Evolutionary conservation across 2,797 vertebrate genomes (phyloP).

Genomic region (Semotilus atromaculatus): DNA sequence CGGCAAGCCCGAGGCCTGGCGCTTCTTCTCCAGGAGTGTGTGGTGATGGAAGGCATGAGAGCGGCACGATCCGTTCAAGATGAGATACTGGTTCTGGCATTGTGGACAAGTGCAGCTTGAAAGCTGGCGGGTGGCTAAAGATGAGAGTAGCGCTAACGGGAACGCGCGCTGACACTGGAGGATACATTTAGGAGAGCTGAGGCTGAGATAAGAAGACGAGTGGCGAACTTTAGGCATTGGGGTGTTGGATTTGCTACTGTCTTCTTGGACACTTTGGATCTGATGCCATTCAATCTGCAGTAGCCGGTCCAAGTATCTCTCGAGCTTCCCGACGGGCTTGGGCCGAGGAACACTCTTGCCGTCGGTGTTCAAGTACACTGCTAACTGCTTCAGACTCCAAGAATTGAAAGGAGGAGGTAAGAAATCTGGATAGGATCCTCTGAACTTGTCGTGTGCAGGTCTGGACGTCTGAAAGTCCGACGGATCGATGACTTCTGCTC

Average conservation of each 20-base stretch:
- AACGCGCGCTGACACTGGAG: constrained; percentile 81
- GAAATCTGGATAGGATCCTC: constrained; percentile 84
- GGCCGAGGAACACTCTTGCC: constrained; percentile 64
- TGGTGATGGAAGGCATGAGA: constrained; percentile 59
- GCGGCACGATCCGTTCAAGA: constrained; percentile 62
- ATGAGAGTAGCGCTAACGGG: constrained; percentile 74
- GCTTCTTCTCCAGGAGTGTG: constrained; percentile 60
- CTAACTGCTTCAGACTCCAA: constrained; percentile 87
- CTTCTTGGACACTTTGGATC: constrained; percentile 81
- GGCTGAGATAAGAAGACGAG: constrained; percentile 67
- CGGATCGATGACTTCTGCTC: constrained; percentile 82
- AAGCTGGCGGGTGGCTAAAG: constrained; percentile 64
- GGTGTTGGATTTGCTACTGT: constrained; percentile 67
- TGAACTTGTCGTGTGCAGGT: constrained; percentile 43
- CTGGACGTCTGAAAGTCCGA: constrained; percentile 60
- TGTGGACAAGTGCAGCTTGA: constrained; percentile 65
- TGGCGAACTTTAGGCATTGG: constrained; percentile 62
- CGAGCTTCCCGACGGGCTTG: constrained; percentile 75
- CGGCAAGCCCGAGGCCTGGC: not conserved
- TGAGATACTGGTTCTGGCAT: constrained; percentile 64
- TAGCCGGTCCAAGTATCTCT: constrained; percentile 85
- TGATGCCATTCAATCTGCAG: constrained; percentile 90
- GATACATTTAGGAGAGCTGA: constrained; percentile 80
- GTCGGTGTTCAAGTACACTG: constrained; percentile 80
- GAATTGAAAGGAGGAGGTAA: constrained; percentile 90